Conservation (phyloP, 2,888 invertebrate species). For the Callimorpha dominula region DNA sequence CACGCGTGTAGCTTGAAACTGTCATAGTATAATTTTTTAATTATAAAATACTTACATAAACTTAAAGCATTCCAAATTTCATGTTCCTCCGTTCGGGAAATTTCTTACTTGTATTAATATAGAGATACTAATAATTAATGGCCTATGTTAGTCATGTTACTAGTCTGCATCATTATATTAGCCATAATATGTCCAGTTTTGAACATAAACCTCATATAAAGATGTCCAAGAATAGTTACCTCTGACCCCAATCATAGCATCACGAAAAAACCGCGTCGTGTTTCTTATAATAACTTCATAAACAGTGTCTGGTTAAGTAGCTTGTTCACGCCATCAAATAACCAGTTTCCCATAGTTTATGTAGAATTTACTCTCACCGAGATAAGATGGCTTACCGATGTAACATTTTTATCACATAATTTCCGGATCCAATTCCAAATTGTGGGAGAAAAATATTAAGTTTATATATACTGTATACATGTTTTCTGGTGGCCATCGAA, state of each 20-base stretch:
- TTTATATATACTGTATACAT: background rate
- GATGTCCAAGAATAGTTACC: slow-evolving; percentile 6
- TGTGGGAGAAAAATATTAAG: slow-evolving; percentile 13
- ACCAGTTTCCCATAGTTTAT: slow-evolving; percentile 22
- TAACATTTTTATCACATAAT: slow-evolving; percentile 19
- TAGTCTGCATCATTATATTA: background rate
- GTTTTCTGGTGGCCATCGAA: background rate
- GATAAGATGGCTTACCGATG: slow-evolving; percentile 22
- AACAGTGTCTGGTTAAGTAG: slow-evolving; percentile 17
- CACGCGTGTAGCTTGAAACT: too few species aligned
- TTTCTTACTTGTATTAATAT: too few species aligned
- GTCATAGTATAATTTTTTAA: too few species aligned
- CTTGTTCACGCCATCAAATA: slow-evolving; percentile 17
- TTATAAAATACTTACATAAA: too few species aligned
- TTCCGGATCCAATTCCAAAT: slow-evolving; percentile 26
- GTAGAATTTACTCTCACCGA: slow-evolving; percentile 18
- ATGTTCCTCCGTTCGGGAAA: too few species aligned
- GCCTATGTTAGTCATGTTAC: background rate
- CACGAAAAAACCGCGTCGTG: slow-evolving; percentile 13
- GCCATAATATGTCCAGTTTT: background rate
- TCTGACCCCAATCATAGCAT: slow-evolving; percentile 12
- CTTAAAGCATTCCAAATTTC: too few species aligned
- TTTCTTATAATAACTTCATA: slow-evolving; percentile 23
- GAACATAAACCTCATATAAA: background rate
- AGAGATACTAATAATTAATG: background rate